Conservation (phyloP, 2,797 vertebrate species). For the Channallabes apus region DNA sequence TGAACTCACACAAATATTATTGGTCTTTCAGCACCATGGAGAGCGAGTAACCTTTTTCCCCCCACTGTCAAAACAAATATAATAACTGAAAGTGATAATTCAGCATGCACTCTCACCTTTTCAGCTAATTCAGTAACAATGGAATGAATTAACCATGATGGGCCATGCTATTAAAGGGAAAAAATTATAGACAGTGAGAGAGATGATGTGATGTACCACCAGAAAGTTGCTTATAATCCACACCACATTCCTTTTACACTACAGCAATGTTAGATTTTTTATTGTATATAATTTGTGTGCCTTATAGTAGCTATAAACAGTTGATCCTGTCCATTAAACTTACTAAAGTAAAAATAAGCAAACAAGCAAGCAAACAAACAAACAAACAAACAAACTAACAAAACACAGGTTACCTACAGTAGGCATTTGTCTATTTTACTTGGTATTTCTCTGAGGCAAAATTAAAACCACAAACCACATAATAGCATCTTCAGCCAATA, state of each 20-base stretch:
- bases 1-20: neutral
- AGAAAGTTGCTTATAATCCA: neutral
- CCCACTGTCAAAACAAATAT: conserved; percentile 1
- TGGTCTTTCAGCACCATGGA: conserved; percentile 54
- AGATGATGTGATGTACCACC: neutral
- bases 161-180: neutral
- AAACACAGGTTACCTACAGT: neutral
- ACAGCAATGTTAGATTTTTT: neutral
- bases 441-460: neutral
- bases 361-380: neutral
- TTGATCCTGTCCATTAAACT: neutral
- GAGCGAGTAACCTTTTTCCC: conserved; percentile 18
- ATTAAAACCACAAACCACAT: neutral
- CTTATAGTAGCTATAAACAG: neutral
- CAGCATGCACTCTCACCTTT: neutral
- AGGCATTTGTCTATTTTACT: neutral
- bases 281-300: neutral
- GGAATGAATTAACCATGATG: neutral
- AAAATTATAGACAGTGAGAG: neutral
- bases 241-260: neutral
- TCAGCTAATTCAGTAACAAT: neutral
- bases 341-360: no score
- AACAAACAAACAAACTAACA: neutral
- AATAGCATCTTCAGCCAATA: neutral
- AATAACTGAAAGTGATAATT: conserved; percentile 17